Base-by-base conservation (phyloP, 2,797 vertebrate genomes). In the Tangara arthus region DNA sequence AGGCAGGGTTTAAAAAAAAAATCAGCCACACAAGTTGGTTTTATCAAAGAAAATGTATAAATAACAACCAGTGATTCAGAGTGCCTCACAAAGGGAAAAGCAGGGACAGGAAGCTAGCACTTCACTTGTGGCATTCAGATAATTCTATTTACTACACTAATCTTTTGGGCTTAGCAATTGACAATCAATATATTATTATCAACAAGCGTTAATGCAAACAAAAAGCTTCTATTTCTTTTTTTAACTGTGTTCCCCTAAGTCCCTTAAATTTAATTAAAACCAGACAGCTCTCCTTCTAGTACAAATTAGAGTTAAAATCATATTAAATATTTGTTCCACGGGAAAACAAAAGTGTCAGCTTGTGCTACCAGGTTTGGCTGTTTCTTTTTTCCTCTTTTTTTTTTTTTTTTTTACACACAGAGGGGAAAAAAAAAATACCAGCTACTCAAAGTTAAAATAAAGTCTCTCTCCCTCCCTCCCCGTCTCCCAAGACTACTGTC, bases 401-500 rank as follows among this genome's bases (percentile, higher is more conserved):
- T 44, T 72, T 55, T 55, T 73, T 82, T 49, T 65, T 94, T 89
- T 49, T 47, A 71, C n/a, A 85, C 91, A 95, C 34, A 83, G 32
- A 61, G 91, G 70, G 15, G 13, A 37, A 88, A 79, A 89, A 78
- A 89, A 95, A 91, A 92, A 96, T 95, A 95, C 94, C 97, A 98
- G 97, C 98, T 97, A 97, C 97, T 98, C 97, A 97, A 98, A 98
- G 98, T 98, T 98, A 98, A 98, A 98, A 98, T 98, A 98, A 98
- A 98, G 98, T 98, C 98, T 98, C 97, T 97, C 97, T 96, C 96
- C 96, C 94, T 96, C 95, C 92, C 94, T 96, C 96, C 94, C 92
- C 15, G 94, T 98, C 98, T 97, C 97, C 97, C 97, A 97, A 98
- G 98, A 98, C 97, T 97, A 97, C 97, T 98, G 98, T 98, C 98